Percentiles rank a stretch among this genome's conserved stretches.
Conservation (phyloP, 2,797 vertebrate species). For the Cuculus canorus region DNA sequence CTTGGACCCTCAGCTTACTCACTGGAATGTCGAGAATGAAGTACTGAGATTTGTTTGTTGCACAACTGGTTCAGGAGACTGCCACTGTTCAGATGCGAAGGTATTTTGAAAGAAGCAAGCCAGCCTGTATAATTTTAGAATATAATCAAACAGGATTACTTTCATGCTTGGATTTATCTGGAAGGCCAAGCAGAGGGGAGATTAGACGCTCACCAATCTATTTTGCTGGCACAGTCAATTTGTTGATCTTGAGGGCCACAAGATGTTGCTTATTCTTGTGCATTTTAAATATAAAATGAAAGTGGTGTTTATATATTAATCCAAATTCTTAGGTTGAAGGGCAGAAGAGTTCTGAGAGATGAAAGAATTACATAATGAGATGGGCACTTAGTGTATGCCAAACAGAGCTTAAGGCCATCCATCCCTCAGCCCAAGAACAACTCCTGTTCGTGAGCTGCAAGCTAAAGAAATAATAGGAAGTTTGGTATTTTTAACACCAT, state of each 20-base stretch:
- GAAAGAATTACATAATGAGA: not conserved
- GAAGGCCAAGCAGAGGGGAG: not conserved
- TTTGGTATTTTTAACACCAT: not conserved
- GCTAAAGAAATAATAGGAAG: not conserved
- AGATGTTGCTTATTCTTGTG: not conserved
- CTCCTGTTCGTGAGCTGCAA: not conserved
- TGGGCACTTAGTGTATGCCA: not conserved
- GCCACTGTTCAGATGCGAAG: not conserved
- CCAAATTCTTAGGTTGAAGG: not conserved
- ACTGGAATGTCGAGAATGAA: not conserved
- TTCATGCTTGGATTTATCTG: conserved; percentile 29
- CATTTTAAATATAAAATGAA: not conserved
- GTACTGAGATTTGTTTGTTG: not conserved
- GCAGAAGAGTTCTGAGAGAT: not conserved
- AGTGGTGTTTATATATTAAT: not conserved
- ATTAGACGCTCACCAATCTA: not conserved
- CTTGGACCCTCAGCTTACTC: not conserved
- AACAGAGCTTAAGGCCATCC: not conserved
- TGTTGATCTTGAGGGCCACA: not conserved
- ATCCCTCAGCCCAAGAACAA: not conserved
- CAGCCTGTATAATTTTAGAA: conserved; percentile 11
- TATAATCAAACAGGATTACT: not conserved
- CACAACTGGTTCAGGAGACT: not conserved
- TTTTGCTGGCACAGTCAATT: not conserved
- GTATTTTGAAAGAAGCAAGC: conserved; percentile 3